Evolutionary conservation across 2,113 vertebrate species (phyloP).

Genomic region (Lophotis ruficrista): DNA sequence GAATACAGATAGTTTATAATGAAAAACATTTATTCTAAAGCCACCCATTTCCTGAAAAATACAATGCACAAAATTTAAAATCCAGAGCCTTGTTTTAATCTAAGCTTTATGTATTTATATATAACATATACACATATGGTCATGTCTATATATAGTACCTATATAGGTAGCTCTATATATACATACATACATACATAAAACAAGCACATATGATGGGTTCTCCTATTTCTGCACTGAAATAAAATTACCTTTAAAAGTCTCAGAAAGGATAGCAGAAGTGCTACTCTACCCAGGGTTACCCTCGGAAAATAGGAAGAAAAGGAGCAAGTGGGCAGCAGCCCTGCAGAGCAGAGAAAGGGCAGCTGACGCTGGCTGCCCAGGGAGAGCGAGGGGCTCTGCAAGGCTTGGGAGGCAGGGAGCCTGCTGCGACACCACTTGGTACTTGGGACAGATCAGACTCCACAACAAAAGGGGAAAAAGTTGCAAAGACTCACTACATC

Average conservation of each 20-base stretch:
- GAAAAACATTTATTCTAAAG: background rate
- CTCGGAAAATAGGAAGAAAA: background rate
- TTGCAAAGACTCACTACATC: background rate
- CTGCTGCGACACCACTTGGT: too few relatives aligned
- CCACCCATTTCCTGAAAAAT: background rate
- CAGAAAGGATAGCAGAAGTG: background rate
- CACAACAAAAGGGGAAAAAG: background rate
- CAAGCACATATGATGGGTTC: background rate
- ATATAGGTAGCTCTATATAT: background rate
- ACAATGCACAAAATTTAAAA: background rate
- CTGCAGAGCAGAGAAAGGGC: background rate
- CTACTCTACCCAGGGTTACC: background rate
- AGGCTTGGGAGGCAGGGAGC: background rate
- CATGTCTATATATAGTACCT: background rate
- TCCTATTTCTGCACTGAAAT: background rate
- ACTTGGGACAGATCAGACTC: background rate
- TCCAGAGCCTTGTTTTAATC: background rate
- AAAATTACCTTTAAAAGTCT: background rate
- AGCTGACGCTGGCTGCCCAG: background rate
- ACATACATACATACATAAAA: background rate
- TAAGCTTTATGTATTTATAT: background rate
- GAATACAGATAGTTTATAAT: background rate
- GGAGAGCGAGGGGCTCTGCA: background rate
- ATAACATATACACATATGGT: background rate
- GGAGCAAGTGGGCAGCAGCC: background rate